A percentile compares a stretch with the other conserved stretches of the same genome.
Evolutionary conservation across 2,888 invertebrate species (phyloP).

Genomic region (Cacoxenus indagator): DNA sequence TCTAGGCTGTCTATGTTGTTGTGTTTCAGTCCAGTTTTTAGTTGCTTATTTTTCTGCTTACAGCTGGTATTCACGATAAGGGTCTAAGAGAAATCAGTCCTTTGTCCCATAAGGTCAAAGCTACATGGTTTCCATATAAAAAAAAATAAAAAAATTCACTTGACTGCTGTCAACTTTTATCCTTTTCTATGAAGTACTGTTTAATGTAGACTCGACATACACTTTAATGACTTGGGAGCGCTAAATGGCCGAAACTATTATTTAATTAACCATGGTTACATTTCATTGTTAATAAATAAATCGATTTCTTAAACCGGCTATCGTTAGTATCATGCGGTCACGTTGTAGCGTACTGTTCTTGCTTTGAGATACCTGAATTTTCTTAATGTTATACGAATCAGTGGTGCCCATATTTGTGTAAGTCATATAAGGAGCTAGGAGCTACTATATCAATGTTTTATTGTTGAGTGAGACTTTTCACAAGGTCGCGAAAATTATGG

Average conservation of each 20-base stretch:
- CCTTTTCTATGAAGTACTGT: not conserved
- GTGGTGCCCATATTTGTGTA: too few relatives aligned
- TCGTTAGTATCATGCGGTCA: too few relatives aligned
- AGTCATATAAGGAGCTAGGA: too few relatives aligned
- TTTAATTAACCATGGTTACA: too few relatives aligned
- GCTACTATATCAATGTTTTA: too few relatives aligned
- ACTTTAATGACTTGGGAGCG: not conserved
- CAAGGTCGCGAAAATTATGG: too few relatives aligned
- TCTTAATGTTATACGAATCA: too few relatives aligned
- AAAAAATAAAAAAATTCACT: not conserved
- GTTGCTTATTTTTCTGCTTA: constrained; percentile 14
- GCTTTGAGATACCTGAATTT: too few relatives aligned
- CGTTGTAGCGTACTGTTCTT: too few relatives aligned
- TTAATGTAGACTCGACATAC: not conserved
- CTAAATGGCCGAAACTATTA: not conserved
- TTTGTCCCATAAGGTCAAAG: not conserved
- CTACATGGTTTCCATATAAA: not conserved
- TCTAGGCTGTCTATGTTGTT: constrained; percentile 8
- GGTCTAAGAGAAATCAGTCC: not conserved
- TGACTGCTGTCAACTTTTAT: not conserved
- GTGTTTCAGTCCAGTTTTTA: constrained; percentile 36
- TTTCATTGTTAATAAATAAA: too few relatives aligned
- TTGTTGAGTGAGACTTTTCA: too few relatives aligned
- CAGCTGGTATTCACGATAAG: constrained; percentile 1
- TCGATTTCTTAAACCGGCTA: too few relatives aligned